Percentiles rank a stretch among this genome's conserved stretches.
Evolutionary conservation across 1,140 invertebrate genomes (phyloP).

Genomic region (Varroa destructor): DNA sequence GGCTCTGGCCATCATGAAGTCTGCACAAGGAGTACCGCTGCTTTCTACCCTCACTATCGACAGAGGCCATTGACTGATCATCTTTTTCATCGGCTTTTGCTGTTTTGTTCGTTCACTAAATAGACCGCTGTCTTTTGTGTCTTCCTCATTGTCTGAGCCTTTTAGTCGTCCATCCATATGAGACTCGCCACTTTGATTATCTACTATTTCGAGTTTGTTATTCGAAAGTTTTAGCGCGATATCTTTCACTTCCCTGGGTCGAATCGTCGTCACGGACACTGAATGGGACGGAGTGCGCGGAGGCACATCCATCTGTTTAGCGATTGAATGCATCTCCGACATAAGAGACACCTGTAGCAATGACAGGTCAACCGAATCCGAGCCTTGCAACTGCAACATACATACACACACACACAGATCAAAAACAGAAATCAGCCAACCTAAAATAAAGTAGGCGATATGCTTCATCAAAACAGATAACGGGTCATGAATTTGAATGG

Average conservation of each 20-base stretch:
- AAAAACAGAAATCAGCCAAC: no score
- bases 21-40: constrained; percentile 6
- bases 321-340: constrained; percentile 11
- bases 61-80: constrained; percentile 23
- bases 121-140: no score
- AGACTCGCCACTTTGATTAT: no score
- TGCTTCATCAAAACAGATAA: no score
- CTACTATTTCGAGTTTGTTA: background rate
- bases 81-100: background rate
- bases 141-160: background rate
- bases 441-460: no score
- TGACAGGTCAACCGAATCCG: constrained; percentile 17
- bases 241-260: constrained; percentile 23
- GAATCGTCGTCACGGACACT: constrained; percentile 5
- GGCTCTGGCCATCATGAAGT: constrained; percentile 26
- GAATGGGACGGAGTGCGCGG: constrained; percentile 4
- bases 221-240: constrained; percentile 15
- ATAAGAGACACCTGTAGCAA: constrained; percentile 7
- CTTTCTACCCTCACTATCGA: constrained; percentile 18
- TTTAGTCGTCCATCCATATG: no score
- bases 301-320: constrained; percentile 13
- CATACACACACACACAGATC: no score
- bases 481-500: no score
- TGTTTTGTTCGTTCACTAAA: no score
- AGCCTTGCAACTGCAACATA: constrained; percentile 6